A percentile compares a stretch with the other conserved stretches of the same genome.
Conservation (phyloP, 2,797 vertebrate species). For the Lutjanus argentimaculatus region DNA sequence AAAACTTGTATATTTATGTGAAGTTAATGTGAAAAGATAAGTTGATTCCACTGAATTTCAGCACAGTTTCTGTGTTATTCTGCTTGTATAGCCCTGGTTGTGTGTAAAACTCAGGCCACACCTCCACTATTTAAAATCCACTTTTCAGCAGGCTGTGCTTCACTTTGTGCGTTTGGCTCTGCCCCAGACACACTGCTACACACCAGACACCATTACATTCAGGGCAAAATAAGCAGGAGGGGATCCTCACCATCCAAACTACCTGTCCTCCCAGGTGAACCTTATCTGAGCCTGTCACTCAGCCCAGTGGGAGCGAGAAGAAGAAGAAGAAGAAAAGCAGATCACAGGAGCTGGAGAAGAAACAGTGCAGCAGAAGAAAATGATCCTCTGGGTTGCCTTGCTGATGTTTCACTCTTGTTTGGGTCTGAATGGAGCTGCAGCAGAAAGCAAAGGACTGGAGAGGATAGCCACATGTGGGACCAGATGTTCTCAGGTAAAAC, state of each 20-base stretch:
- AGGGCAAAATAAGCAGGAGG: not conserved
- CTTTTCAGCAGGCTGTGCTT: conserved; percentile 6
- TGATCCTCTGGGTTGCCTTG: conserved; percentile 65
- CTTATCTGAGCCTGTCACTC: not conserved
- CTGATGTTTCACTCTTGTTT: conserved; percentile 53
- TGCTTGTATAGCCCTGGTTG: too few relatives aligned
- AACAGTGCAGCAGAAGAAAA: conserved; percentile 34
- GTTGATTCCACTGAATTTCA: too few relatives aligned
- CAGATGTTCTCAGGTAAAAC: conserved; percentile 82
- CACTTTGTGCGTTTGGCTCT: conserved; percentile 26
- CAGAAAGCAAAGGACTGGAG: conserved; percentile 60
- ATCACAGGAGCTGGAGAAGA: not conserved
- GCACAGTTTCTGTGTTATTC: too few relatives aligned
- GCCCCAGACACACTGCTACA: not conserved
- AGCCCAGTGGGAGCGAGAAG: not conserved
- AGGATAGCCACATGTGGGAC: conserved; percentile 72
- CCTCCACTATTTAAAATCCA: conserved; percentile 46
- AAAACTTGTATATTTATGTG: too few relatives aligned
- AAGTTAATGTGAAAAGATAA: too few relatives aligned
- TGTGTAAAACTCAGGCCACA: too few relatives aligned
- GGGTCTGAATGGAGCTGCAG: conserved; percentile 58
- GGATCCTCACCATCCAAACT: not conserved
- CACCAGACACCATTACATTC: not conserved
- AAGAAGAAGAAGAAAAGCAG: not conserved
- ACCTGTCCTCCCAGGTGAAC: not conserved